Base-by-base conservation (phyloP, 1,140 invertebrate species). In the Episyrphus balteatus region DNA sequence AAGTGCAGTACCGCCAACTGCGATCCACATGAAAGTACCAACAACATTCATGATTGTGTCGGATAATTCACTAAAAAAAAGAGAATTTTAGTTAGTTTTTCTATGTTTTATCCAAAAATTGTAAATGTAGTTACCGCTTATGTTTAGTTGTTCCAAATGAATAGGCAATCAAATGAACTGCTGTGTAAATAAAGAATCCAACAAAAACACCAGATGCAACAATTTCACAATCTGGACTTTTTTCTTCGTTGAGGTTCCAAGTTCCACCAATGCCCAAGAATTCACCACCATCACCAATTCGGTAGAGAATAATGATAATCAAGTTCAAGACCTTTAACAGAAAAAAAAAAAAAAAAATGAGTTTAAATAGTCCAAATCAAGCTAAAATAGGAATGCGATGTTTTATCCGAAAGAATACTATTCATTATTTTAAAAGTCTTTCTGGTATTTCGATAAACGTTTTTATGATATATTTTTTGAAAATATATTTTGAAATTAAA, bases 21-120 rank as follows among this genome's bases (percentile, higher is more conserved):
- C 83, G 5, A 88, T 70, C 75, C 86, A 91, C 72, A 90, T 72
- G 59, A 90, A 81, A 44, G 83, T 80, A 10, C 86, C 86, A 38
- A 87, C 75, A 47, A 89, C 81, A 66, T 89, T 89, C 87, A 90
- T 90, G 44, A 90, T 78, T 42, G 87, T 80, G 66, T 91, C 87
- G 7, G 77, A 75, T 49, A 77, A 51, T 3, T 76, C 75, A 37
- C 84, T 86, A 65, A n/a, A 48, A 44, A 73, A 71, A 54, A 38
- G 58, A 47, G 14, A 34, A 18, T 42, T 21, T 18, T 42, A 21
- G 5, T 5, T 42, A n/a, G 10, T 5, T 42, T 5, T 17, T 18
- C n/a, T 42, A 13, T 42, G 3, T 42, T 42, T 42, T 2, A 36
- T 14, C 33, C 31, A 19, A 18, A 32, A n/a, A 5, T 19, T 30